Evolutionary conservation across 1,140 invertebrate genomes (phyloP), one percentile per base, ranked within the genome.

Genomic region (Colletes latitarsis): DNA sequence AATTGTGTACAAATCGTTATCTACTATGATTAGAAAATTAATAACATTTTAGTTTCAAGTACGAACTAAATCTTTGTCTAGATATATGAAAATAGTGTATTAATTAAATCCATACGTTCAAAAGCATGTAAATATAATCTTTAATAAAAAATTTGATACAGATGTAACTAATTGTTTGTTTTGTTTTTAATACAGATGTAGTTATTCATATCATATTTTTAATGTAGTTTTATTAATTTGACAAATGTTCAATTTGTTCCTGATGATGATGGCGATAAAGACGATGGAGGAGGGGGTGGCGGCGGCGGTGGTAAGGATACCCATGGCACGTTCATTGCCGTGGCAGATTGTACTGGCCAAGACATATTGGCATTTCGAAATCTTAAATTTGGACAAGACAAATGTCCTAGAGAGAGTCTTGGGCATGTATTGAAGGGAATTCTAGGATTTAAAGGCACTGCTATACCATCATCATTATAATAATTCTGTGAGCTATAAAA

Each of bases 231-330:
- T 55, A 15, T 79, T 57, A 6, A 53, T 49, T 46, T 53, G 46
- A 57, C 8, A 8, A n/a, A 55, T 67, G 1, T 57, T 82, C 6
- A 74, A 67, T 12, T 49, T 39, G 52, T 60, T 52, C 46, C 46
- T 57, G 81, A 19, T 58, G 82, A 55, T 39, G 79, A 49, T 60
- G 43, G 66, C 14, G 82, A 73, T 49, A 85, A 79, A 15, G 80
- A 84, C 15, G 86, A 78, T 41, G 88, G 81, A 30, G 83, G 77
- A 39, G 88, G 82, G 4, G 80, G 87, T n/a, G 88, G 82, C 52
- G 87, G 81, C 6, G 86, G 76, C 62, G 85, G 82, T 43, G 79
- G 81, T 66, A 83, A 30, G 43, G 79, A 46, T 55, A 72, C 14
- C 43, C 77, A 75, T 41, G 78, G 71, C n/a, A 39, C 4, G 68